These are phyloP conservation scores for Pogonognathellus flavescens DNA, from an alignment of 1,140 invertebrate genomes.

Conservation along the genomic window DNA sequence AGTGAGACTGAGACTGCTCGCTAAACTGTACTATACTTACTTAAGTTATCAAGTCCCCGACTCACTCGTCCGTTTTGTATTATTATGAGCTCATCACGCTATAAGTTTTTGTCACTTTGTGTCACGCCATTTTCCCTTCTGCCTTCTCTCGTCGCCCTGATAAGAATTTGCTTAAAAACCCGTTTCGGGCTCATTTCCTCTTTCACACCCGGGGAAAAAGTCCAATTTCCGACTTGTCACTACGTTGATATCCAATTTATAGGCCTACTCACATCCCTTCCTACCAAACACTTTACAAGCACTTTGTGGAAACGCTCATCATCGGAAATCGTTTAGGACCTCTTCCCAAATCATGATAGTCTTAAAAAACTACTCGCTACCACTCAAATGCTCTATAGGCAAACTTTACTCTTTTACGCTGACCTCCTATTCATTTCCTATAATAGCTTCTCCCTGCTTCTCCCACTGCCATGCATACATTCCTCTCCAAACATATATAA, in stretches of 20 bases:
- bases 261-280: conserved; percentile 58
- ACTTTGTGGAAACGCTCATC: conserved; percentile 67
- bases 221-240: conserved; percentile 68
- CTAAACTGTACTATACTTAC: neutral
- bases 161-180: conserved; percentile 67
- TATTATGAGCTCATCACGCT: conserved; percentile 54
- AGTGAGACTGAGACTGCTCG: neutral
- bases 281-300: conserved; percentile 65
- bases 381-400: neutral
- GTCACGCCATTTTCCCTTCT: conserved; percentile 58
- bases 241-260: conserved; percentile 67
- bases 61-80: conserved; percentile 51
- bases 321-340: conserved; percentile 67
- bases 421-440: conserved; percentile 52
- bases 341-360: conserved; percentile 66
- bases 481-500: neutral
- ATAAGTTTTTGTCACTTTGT: conserved; percentile 57
- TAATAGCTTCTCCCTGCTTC: neutral
- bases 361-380: conserved; percentile 55
- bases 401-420: conserved; percentile 31
- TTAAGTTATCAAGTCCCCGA: neutral
- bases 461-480: neutral
- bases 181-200: conserved; percentile 67
- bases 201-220: conserved; percentile 66
- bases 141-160: conserved; percentile 56